Conservation (phyloP, 2,888 invertebrate genomes). For the Mesorhabditis belari region DNA sequence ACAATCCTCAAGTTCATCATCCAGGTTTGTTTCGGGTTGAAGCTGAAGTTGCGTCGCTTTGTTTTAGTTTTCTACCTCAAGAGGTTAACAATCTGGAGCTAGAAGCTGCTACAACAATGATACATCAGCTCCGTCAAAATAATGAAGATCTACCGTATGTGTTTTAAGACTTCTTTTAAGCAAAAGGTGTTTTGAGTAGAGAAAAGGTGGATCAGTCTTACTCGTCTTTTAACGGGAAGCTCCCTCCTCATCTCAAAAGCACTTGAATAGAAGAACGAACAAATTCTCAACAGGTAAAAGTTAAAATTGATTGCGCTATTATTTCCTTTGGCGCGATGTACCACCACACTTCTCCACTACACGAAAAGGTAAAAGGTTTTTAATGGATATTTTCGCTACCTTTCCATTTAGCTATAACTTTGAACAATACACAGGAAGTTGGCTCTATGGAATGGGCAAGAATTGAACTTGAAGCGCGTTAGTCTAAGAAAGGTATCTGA, state of each 20-base stretch:
- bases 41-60: no score
- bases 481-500: neutral
- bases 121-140: constrained; percentile 9
- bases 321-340: neutral
- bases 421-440: neutral
- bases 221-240: neutral
- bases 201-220: neutral
- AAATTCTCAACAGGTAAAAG: neutral
- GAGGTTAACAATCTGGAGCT: neutral
- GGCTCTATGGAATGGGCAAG: constrained; percentile 17
- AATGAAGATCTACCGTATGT: constrained; percentile 58
- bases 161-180: neutral
- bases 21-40: no score
- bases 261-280: neutral
- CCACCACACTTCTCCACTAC: neutral
- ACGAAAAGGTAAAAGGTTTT: no score
- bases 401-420: no score
- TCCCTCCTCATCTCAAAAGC: neutral
- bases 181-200: neutral
- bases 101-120: constrained; percentile 4
- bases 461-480: constrained; percentile 41
- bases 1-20: no score
- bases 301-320: neutral
- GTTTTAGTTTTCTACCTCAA: no score
- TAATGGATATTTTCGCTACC: no score